Evolutionary conservation across 2,888 invertebrate genomes (phyloP), one percentile per base, ranked within the genome.

Genomic region (Zonitis immaculata): DNA sequence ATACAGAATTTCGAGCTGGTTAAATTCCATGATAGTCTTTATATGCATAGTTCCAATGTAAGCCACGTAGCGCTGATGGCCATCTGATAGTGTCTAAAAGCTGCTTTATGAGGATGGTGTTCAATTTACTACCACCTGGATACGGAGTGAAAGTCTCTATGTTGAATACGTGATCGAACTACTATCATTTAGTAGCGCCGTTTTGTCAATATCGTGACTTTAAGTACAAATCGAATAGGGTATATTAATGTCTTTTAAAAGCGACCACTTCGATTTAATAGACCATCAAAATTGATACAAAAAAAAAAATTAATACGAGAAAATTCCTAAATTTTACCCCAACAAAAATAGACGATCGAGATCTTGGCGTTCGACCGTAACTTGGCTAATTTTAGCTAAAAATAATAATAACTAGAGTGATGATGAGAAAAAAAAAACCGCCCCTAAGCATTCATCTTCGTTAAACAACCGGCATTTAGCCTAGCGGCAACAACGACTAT

Each of bases 81-180:
- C 70, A 63, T 63, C 70, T 72, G 74, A 74, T 74, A 74, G 70
- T 74, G 74, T 74, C 74, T 69, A n/a, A 67, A 67, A 61, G 68
- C 70, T 71, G 71, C 68, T 74, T 74, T 74, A 74, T 74, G 72
- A 69, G 70, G 66, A 66, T 67, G 62, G 59, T 67, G 71, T 67
- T 67, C 71, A 71, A 73, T 73, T 73, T 73, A 73, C 73, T 69
- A 68, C 65, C 66, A 66, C 60, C 59, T 61, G 59, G 66, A 65
- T 66, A 62, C 65, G 18, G 2, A 64, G 65, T 58, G 62, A 59
- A 59, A 62, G 60, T 64, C 66, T 61, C 58, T 18, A 14, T 18
- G 9, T 3, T 62, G 61, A 67, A 67, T 72, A 73, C 72, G 73
- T 72, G 73, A 73, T 69, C 58, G 65, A 71, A 70, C 67, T 72